Evolutionary conservation across 2,113 vertebrate genomes (phyloP).

Genomic region (Indicator indicator): DNA sequence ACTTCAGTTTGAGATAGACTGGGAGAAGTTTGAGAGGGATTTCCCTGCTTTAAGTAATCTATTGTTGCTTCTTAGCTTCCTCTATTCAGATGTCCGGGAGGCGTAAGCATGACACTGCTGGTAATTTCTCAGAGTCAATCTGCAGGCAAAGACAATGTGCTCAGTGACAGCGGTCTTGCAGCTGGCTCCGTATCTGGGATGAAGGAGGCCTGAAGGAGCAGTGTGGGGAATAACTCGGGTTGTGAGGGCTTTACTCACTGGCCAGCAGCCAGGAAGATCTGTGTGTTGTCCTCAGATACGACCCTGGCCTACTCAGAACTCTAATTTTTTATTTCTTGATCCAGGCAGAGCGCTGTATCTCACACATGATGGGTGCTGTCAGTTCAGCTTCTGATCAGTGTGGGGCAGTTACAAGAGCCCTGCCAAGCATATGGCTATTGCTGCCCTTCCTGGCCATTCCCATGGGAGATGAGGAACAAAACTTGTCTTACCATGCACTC

Average conservation of each 20-base stretch:
- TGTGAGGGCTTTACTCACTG: not conserved
- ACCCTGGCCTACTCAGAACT: not conserved
- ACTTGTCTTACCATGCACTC: not conserved
- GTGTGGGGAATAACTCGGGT: not conserved
- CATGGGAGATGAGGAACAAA: not conserved
- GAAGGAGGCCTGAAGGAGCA: not conserved
- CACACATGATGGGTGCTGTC: fast-evolving
- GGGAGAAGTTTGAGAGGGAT: slow-evolving; percentile 28
- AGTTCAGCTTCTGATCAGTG: fast-evolving
- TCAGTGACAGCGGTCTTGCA: not conserved
- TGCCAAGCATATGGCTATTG: not conserved
- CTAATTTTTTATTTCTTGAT: not conserved
- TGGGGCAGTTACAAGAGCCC: fast-evolving
- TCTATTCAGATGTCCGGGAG: slow-evolving; percentile 3
- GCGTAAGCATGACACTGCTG: not conserved
- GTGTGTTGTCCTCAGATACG: not conserved
- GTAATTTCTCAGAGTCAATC: slow-evolving; percentile 41
- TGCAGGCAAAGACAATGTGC: not conserved
- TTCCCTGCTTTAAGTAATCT: slow-evolving; percentile 55
- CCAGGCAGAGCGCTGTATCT: not conserved
- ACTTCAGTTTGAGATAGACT: not conserved
- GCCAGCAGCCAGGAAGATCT: not conserved
- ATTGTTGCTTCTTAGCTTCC: slow-evolving; percentile 30
- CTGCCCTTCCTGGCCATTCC: not conserved
- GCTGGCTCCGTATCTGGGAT: not conserved